phyloP scores from a whole-genome alignment of 1,140 invertebrate genomes.

The Drosophila sturtevanti region DNA sequence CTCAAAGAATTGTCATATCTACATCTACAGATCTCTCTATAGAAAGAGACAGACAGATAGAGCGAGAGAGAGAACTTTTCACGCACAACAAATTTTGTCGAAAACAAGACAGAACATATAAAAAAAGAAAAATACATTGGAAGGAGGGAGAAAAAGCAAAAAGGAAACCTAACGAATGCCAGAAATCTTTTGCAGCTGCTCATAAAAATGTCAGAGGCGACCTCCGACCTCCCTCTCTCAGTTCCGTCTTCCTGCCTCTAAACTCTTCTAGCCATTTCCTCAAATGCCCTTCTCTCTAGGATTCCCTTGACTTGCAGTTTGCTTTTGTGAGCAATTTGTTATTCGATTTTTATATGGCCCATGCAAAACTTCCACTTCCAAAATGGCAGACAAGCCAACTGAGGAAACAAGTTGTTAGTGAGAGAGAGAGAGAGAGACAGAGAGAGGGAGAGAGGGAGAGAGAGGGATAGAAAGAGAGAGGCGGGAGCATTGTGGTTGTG shows the following conservation, averaged over 20 bases:
- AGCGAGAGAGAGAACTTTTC: slow-evolving; percentile 37
- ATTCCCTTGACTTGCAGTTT: slow-evolving; percentile 32
- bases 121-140: background rate
- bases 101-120: slow-evolving; percentile 55
- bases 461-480: too few species aligned
- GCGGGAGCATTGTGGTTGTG: slow-evolving; percentile 3
- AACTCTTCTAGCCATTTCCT: slow-evolving; percentile 7
- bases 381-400: slow-evolving; percentile 26
- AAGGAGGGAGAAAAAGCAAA: background rate
- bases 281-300: background rate
- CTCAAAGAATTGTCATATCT: slow-evolving; percentile 41
- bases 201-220: slow-evolving; percentile 67
- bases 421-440: too few species aligned
- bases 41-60: background rate
- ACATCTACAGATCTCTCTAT: slow-evolving; percentile 27
- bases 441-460: too few species aligned
- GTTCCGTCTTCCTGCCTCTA: background rate
- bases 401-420: slow-evolving; percentile 18
- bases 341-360: slow-evolving; percentile 72
- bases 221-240: background rate
- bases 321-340: slow-evolving; percentile 68
- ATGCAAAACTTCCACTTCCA: slow-evolving; percentile 66
- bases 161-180: slow-evolving; percentile 37
- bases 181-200: slow-evolving; percentile 74
- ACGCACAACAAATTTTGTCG: slow-evolving; percentile 72